These are phyloP conservation scores for Rhamnusium bicolor DNA, from an alignment of 2,888 invertebrate species.

Conservation along the genomic window DNA sequence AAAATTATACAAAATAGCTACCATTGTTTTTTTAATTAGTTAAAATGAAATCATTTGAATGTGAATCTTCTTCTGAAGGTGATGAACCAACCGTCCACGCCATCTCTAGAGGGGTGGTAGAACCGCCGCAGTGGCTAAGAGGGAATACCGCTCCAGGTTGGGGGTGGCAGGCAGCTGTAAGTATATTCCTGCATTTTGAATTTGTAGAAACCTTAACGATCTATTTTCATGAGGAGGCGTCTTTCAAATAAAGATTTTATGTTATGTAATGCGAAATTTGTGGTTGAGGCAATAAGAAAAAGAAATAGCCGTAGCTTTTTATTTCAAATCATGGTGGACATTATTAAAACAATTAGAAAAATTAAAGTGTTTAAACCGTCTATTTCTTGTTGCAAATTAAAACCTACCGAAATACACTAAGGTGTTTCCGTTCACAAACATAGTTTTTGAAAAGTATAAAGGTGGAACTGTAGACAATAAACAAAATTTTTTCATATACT, in stretches of 20 bases:
- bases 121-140: slow-evolving; percentile 68
- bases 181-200: slow-evolving; percentile 29
- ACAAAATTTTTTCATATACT: too few relatives aligned
- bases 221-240: not conserved
- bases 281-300: too few relatives aligned
- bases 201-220: not conserved
- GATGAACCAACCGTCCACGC: slow-evolving; percentile 69
- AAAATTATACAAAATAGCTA: slow-evolving; percentile 11
- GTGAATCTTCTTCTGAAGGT: slow-evolving; percentile 70
- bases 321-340: too few relatives aligned
- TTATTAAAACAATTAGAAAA: too few relatives aligned
- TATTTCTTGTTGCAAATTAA: too few relatives aligned
- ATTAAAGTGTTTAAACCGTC: too few relatives aligned
- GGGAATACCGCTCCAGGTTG: slow-evolving; percentile 63
- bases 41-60: slow-evolving; percentile 70
- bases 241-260: not conserved
- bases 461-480: too few relatives aligned
- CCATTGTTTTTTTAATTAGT: slow-evolving; percentile 36
- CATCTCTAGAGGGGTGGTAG: slow-evolving; percentile 67
- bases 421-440: too few relatives aligned
- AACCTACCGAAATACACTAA: too few relatives aligned
- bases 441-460: too few relatives aligned
- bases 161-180: slow-evolving; percentile 69
- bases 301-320: too few relatives aligned
- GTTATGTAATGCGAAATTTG: not conserved